phyloP scores from a whole-genome alignment of 2,797 vertebrate genomes.

The Anguilla anguilla region DNA sequence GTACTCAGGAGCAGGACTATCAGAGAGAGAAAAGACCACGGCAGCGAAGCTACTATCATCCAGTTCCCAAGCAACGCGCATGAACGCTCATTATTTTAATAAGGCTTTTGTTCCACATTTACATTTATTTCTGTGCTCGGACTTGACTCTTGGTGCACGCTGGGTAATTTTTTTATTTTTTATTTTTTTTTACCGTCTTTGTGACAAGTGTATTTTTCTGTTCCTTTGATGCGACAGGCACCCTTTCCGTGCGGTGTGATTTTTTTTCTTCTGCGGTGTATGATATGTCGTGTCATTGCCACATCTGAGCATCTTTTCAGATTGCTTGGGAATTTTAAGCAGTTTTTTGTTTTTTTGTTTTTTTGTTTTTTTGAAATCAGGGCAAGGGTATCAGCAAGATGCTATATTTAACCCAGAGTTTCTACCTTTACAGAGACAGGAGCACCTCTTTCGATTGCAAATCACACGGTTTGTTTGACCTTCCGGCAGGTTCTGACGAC shows the following conservation, averaged over 20 bases:
- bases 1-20: neutral
- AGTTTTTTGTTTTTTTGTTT: neutral
- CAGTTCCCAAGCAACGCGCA: constrained; percentile 36
- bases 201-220: constrained; percentile 30
- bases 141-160: constrained; percentile 38
- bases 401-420: constrained; percentile 6
- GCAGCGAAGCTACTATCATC: constrained; percentile 9
- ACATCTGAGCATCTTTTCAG: constrained; percentile 13
- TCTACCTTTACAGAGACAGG: neutral
- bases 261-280: neutral
- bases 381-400: neutral
- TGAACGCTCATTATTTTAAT: constrained; percentile 28
- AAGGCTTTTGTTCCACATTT: constrained; percentile 24
- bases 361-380: neutral
- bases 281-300: constrained; percentile 21
- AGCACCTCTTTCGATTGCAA: neutral
- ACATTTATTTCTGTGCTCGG: constrained; percentile 34
- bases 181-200: neutral
- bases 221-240: constrained; percentile 30
- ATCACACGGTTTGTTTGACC: neutral
- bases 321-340: constrained; percentile 35
- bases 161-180: neutral
- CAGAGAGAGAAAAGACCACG: neutral
- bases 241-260: constrained; percentile 26
- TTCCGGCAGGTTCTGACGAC: neutral